A percentile compares a stretch with the other conserved stretches of the same genome.
Conservation (phyloP, 2,797 vertebrate genomes). For the Lutra lutra region DNA sequence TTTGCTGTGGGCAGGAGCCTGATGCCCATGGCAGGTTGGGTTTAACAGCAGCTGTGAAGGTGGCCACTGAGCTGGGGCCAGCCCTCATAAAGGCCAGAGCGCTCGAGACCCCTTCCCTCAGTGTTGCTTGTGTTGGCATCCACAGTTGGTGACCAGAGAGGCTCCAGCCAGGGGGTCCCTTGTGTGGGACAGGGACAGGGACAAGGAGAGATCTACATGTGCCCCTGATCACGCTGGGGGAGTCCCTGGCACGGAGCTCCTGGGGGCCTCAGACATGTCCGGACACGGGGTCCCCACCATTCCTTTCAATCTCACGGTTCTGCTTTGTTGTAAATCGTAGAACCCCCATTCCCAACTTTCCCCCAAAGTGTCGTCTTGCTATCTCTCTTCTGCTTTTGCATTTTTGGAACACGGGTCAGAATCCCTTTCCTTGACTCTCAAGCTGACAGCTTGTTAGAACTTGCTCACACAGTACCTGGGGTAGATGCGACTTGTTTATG, state of each 20-base stretch:
- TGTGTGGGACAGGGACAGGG: background rate
- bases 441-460: background rate
- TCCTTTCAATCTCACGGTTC: background rate
- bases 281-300: background rate
- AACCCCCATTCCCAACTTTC: background rate
- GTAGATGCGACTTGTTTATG: background rate
- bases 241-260: background rate
- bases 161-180: background rate
- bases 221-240: background rate
- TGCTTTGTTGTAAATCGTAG: background rate
- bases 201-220: background rate
- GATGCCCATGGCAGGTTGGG: background rate
- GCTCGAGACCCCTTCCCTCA: background rate
- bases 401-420: background rate
- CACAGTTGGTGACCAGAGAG: background rate
- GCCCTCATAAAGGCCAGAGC: background rate
- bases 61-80: background rate
- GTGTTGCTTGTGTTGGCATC: background rate
- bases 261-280: background rate
- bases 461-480: background rate
- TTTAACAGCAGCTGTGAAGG: background rate
- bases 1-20: background rate
- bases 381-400: background rate
- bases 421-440: background rate
- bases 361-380: background rate